Percentiles rank a stretch among this genome's conserved stretches.
Evolutionary conservation across 1,140 invertebrate genomes (phyloP).

Genomic region (Nautilus pompilius): DNA sequence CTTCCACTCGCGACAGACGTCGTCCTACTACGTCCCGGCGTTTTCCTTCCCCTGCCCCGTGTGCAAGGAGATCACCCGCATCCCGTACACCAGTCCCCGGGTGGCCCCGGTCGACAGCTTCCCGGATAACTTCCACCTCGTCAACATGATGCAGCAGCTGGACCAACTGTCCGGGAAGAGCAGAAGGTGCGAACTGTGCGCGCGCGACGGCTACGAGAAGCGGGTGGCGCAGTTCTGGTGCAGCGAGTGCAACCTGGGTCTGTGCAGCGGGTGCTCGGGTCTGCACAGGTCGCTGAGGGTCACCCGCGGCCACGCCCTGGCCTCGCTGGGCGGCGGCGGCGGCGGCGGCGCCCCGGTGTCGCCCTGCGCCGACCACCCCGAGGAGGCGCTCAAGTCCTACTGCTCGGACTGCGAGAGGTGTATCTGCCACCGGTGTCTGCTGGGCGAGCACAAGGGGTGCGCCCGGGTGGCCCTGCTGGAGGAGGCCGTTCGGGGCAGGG

Average conservation of each 20-base stretch:
- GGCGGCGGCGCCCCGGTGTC: neutral
- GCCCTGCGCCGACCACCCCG: neutral
- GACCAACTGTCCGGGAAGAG: neutral
- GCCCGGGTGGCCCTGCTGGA: neutral
- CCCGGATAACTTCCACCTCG: neutral
- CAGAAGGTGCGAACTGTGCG: neutral
- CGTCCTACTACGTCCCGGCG: neutral
- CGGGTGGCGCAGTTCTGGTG: neutral
- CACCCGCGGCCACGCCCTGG: neutral
- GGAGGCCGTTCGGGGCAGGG: neutral
- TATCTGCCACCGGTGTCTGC: neutral
- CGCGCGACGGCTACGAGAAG: neutral
- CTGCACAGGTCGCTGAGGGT: neutral
- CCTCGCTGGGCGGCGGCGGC: neutral
- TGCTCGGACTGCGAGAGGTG: neutral
- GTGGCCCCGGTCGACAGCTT: neutral
- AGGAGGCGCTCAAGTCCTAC: neutral
- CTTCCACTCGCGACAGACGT: conserved; percentile 30
- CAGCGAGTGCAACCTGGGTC: neutral
- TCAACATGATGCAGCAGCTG: neutral
- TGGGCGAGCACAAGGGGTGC: neutral
- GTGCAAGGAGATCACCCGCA: neutral
- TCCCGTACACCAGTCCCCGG: neutral
- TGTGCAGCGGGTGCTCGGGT: neutral
- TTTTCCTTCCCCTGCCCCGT: neutral